Conservation (phyloP, 2,113 vertebrate species). For the Lanius ludovicianus region DNA sequence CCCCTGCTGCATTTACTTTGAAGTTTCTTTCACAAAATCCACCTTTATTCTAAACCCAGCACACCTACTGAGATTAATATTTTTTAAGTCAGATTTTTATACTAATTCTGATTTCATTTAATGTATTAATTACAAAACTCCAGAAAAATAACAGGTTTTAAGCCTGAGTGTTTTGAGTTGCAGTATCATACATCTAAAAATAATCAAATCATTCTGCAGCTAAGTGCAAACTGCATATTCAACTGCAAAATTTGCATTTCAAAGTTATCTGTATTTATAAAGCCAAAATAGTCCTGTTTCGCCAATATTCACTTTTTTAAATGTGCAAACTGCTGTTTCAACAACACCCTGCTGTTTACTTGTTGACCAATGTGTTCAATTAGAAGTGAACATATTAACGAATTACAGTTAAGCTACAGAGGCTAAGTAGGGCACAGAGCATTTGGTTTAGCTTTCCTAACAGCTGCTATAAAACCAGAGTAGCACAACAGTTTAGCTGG, state of each 20-base stretch:
- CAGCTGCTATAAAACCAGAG: background rate
- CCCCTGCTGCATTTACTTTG: background rate
- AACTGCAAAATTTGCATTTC: background rate
- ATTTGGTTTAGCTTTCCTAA: background rate
- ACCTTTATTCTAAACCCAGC: background rate
- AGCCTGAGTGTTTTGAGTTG: background rate
- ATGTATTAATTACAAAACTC: background rate
- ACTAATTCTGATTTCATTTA: background rate
- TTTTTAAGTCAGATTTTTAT: background rate
- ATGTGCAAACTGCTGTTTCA: background rate
- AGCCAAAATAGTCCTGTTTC: conserved; percentile 13
- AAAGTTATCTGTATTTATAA: conserved; percentile 3
- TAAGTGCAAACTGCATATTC: conserved; percentile 23
- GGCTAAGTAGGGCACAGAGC: background rate
- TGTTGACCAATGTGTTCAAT: conserved; percentile 26
- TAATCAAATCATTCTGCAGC: background rate
- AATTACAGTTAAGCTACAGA: conserved; percentile 18
- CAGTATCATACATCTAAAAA: background rate
- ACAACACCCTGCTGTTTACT: background rate
- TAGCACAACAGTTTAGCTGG: background rate
- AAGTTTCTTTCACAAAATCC: background rate
- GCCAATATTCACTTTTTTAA: background rate
- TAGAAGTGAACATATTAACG: conserved; percentile 21
- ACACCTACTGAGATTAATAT: background rate
- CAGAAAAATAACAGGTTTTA: background rate